phyloP scores from a whole-genome alignment of 2,888 invertebrate genomes.

The Malthinus seriepunctatus region DNA sequence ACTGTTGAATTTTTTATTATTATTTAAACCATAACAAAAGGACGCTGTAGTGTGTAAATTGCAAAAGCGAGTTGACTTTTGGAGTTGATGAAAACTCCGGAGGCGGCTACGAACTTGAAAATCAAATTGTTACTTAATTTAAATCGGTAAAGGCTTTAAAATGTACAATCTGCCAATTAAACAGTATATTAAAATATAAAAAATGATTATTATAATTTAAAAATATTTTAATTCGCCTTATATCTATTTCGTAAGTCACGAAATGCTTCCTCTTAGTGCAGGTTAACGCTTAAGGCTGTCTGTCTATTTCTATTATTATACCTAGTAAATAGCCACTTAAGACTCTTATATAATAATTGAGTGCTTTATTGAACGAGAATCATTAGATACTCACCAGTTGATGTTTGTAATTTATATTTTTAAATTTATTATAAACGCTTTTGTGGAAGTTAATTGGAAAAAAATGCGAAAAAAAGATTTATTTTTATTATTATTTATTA shows the following conservation, averaged over 20 bases:
- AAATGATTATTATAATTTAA: constrained; percentile 4
- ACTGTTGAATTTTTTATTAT: background rate
- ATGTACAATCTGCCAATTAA: too few relatives aligned
- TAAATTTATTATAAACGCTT: too few relatives aligned
- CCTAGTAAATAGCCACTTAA: constrained; percentile 40
- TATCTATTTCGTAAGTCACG: constrained; percentile 6
- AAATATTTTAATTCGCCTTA: background rate
- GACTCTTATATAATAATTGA: constrained; percentile 41
- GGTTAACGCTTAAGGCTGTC: constrained; percentile 6
- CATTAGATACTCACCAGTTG: background rate
- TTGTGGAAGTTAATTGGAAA: too few relatives aligned
- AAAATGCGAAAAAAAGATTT: too few relatives aligned
- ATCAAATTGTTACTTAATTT: too few relatives aligned
- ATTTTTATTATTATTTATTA: too few relatives aligned
- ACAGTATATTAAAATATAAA: background rate
- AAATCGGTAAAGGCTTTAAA: too few relatives aligned
- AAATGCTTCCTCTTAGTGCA: constrained; percentile 7
- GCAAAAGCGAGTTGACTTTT: too few relatives aligned
- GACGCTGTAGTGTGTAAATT: too few relatives aligned
- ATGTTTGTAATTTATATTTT: too few relatives aligned
- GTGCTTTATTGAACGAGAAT: constrained; percentile 35
- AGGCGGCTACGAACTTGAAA: too few relatives aligned
- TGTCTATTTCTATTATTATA: constrained; percentile 35
- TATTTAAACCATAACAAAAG: background rate
- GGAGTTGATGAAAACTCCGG: too few relatives aligned